Evolutionary conservation across 2,797 vertebrate genomes (phyloP).

Genomic region (Podarcis siculus): DNA sequence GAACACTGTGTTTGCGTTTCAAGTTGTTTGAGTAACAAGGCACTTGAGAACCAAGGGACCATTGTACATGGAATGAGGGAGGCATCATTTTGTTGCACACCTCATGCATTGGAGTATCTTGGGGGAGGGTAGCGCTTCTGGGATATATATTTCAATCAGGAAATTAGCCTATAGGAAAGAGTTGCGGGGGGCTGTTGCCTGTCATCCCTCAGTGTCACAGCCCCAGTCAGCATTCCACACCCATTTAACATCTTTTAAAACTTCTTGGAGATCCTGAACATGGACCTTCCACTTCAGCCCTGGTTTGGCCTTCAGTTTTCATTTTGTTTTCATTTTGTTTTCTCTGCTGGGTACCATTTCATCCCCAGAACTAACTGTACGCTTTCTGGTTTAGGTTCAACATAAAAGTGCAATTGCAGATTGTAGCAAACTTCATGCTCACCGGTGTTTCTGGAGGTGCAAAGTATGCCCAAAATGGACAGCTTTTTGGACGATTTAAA

Average conservation of each 20-base stretch:
- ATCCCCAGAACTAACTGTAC: slow-evolving; percentile 45
- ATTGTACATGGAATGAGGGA: too few relatives aligned
- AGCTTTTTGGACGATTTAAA: slow-evolving; percentile 98
- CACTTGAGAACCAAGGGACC: too few relatives aligned
- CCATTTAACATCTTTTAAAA: not conserved
- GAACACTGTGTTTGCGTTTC: too few relatives aligned
- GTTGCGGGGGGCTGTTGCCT: too few relatives aligned
- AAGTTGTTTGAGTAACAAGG: too few relatives aligned
- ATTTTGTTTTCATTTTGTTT: not conserved
- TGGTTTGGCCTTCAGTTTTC: not conserved
- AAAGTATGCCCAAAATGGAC: slow-evolving; percentile 97
- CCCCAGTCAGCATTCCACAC: not conserved
- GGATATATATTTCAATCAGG: not conserved
- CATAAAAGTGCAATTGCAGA: slow-evolving; percentile 98
- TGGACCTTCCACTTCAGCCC: not conserved
- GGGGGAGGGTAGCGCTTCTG: not conserved
- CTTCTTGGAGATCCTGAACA: not conserved
- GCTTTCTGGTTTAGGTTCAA: slow-evolving; percentile 88
- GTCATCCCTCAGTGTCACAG: not conserved
- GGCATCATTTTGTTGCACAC: too few relatives aligned
- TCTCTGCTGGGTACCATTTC: not conserved
- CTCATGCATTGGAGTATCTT: too few relatives aligned
- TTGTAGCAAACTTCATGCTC: slow-evolving; percentile 98
- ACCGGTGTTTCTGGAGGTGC: slow-evolving; percentile 98
- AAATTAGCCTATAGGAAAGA: not conserved